A percentile compares a stretch with the other conserved stretches of the same genome.
phyloP scores from a whole-genome alignment of 1,140 invertebrate genomes.

The Anadara kagoshimensis region DNA sequence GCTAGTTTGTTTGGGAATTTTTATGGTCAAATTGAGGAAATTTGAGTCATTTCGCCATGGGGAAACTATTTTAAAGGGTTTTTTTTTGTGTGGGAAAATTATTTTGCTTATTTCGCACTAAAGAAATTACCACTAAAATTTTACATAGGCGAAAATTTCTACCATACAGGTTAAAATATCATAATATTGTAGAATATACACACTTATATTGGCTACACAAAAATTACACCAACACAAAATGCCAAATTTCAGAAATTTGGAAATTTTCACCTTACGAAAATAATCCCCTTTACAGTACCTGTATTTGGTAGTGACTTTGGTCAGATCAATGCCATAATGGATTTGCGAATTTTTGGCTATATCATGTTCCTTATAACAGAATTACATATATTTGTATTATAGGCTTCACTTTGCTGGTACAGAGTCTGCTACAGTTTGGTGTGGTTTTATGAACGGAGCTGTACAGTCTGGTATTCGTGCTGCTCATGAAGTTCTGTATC shows the following conservation, averaged over 20 bases:
- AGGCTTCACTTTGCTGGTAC: conserved; percentile 74
- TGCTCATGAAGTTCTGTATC: conserved; percentile 67
- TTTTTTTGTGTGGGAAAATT: too few species aligned
- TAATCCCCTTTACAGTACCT: too few species aligned
- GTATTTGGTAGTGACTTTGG: neutral
- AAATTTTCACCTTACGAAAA: too few species aligned
- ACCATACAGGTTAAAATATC: too few species aligned
- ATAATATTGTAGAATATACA: neutral
- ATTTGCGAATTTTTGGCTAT: neutral
- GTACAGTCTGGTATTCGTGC: conserved; percentile 72
- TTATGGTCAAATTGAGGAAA: too few species aligned
- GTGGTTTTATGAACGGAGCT: conserved; percentile 74
- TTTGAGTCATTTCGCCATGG: too few species aligned
- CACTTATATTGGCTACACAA: neutral
- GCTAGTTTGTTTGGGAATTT: too few species aligned
- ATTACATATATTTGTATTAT: neutral
- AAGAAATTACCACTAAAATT: too few species aligned
- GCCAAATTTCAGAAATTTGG: neutral
- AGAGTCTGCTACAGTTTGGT: conserved; percentile 72
- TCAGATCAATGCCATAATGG: neutral
- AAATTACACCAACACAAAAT: neutral
- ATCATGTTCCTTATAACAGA: neutral
- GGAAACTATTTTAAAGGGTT: too few species aligned
- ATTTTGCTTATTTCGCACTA: too few species aligned
- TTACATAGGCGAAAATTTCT: too few species aligned